Evolutionary conservation across 2,888 invertebrate species (phyloP).

Genomic region (Dasypogon diadema): DNA sequence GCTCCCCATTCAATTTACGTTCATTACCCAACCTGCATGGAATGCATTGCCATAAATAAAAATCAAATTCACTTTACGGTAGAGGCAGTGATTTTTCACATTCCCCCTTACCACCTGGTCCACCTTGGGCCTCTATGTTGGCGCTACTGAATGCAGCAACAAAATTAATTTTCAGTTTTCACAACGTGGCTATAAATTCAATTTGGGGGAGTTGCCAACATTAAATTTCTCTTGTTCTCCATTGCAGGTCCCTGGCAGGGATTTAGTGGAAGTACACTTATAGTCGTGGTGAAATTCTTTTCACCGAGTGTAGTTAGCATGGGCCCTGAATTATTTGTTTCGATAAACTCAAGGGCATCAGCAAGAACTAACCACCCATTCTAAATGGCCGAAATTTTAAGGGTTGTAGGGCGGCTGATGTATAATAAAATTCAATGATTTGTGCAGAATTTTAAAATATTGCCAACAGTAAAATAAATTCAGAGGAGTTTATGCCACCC

Average conservation of each 20-base stretch:
- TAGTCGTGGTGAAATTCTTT: constrained; percentile 8
- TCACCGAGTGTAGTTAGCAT: constrained; percentile 20
- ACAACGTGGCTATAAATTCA: constrained; percentile 49
- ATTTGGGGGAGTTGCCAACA: constrained; percentile 47
- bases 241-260: background rate
- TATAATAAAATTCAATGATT: constrained; percentile 57
- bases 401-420: constrained; percentile 55
- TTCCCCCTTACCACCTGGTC: background rate
- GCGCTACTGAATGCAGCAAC: constrained; percentile 28
- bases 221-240: constrained; percentile 44
- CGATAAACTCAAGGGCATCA: constrained; percentile 49
- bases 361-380: constrained; percentile 54
- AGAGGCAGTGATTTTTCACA: constrained; percentile 49
- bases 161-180: constrained; percentile 51
- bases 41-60: constrained; percentile 50
- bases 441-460: constrained; percentile 55
- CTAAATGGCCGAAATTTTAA: constrained; percentile 51
- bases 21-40: constrained; percentile 43
- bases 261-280: background rate
- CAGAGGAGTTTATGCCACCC: constrained; percentile 16
- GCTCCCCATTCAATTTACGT: constrained; percentile 46
- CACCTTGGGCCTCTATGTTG: background rate
- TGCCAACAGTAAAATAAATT: constrained; percentile 44
- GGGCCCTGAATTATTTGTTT: constrained; percentile 46
- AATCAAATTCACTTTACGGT: constrained; percentile 51